Conservation (phyloP, 2,888 invertebrate genomes). For the Andrena bicolor region DNA sequence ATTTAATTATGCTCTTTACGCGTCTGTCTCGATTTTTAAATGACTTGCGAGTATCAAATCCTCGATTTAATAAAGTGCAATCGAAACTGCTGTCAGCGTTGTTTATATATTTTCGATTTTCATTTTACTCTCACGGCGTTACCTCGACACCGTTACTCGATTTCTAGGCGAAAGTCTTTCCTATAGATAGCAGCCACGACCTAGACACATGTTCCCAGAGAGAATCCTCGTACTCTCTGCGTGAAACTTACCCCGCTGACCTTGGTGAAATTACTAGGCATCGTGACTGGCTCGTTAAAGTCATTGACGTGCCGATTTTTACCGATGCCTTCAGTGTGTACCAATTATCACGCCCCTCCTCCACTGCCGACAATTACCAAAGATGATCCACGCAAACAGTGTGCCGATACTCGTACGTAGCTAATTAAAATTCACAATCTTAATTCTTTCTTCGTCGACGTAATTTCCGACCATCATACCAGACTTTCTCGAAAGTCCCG, state of each 20-base stretch:
- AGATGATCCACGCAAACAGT: background rate
- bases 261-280: constrained; percentile 36
- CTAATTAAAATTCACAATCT: constrained; percentile 14
- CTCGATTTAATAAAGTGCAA: too few species aligned
- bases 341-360: constrained; percentile 4
- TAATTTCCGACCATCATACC: background rate
- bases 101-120: constrained; percentile 37
- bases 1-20: too few species aligned
- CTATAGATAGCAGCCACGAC: constrained; percentile 41
- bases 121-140: constrained; percentile 32
- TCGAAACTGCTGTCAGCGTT: too few species aligned
- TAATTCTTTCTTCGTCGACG: background rate
- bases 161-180: constrained; percentile 67
- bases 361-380: background rate
- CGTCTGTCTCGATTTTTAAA: too few species aligned
- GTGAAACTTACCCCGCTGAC: constrained; percentile 22
- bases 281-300: constrained; percentile 39
- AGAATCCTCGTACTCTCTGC: constrained; percentile 11
- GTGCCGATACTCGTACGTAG: background rate
- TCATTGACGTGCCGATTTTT: background rate
- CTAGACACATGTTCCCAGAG: constrained; percentile 30
- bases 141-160: constrained; percentile 24
- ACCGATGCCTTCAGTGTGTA: background rate
- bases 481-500: background rate
- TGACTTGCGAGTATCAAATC: too few species aligned